Evolutionary conservation across 2,113 vertebrate species (phyloP), one percentile per base, ranked within the genome.

Genomic region (Sceloporus tristichus): DNA sequence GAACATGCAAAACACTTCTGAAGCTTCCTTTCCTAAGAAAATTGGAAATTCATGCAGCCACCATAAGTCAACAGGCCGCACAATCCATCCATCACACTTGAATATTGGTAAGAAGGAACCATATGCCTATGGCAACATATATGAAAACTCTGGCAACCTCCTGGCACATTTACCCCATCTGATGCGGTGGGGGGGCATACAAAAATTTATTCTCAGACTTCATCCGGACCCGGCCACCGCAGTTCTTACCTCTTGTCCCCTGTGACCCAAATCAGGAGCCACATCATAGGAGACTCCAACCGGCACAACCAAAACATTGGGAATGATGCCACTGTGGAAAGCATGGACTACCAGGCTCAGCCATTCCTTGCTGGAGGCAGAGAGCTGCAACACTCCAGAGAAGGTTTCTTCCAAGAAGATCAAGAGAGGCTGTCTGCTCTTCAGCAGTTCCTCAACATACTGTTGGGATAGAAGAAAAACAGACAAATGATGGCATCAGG

Each of bases 211-310:
- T 88, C n/a, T 74, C 53, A 10, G 21, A 27, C 29, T 40, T 59
- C 8, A 14, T 66, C 74, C 10, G 27, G 40, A 4, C 40, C 73
- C 29, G 5, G 3, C 34, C 42, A 25, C 1, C 10, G 19, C 59
- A 34, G 48, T 5, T 82, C 96, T 96, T 91, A 97, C 97, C 16
- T 0, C 75, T 75, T 68, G 16, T 0, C 13, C n/a, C 4, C 0
- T 1, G 5, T 0, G 4, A 0, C 0, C 2, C 0, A 19, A 1
- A 0, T 90, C 92, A 0, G 96, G 96, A 40, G 82, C 62, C 59
- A 86, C 0, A 0, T 97, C 98, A 0, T 99, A 99, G 87, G 98
- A 95, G 40, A 98, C 94, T 66, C 98, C 97, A 92, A 98, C 96
- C 0, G 98, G 98, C 27, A 98, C 96, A 56, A 99, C 23, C 21